These are phyloP conservation scores for Drosophila nr. perissopoda DNA, from an alignment of 2,888 invertebrate species.

Conservation along the genomic window DNA sequence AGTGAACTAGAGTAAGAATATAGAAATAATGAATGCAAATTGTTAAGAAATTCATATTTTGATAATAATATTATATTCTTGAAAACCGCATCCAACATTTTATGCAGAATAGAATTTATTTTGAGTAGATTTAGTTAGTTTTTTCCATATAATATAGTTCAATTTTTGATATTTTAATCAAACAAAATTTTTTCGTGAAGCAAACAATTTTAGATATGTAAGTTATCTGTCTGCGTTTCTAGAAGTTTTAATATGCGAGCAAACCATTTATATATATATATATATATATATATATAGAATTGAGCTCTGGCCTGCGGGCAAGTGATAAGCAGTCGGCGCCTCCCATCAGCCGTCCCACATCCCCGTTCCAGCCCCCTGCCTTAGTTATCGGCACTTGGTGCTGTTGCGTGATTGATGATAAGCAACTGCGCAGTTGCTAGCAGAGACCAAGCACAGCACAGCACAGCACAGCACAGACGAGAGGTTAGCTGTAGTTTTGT, in stretches of 20 bases:
- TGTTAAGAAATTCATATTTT: not conserved
- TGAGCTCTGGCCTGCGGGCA: conserved; percentile 27
- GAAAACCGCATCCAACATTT: not conserved
- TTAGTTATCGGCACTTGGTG: conserved; percentile 32
- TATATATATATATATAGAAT: not conserved
- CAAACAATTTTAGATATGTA: not conserved
- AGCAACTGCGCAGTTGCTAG: conserved; percentile 62
- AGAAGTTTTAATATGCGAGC: conserved; percentile 2
- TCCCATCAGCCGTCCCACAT: not conserved
- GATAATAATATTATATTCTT: not conserved
- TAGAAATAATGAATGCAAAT: not conserved
- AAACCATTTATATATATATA: not conserved
- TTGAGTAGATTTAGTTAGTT: not conserved
- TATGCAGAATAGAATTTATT: not conserved
- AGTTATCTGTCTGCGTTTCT: not conserved
- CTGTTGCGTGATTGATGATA: conserved; percentile 54
- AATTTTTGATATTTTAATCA: not conserved
- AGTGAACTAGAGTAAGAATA: not conserved
- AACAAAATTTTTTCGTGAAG: not conserved
- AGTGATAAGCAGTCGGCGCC: conserved; percentile 29
- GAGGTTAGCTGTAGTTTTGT: conserved; percentile 4
- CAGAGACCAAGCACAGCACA: conserved; percentile 8
- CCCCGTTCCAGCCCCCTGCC: not conserved
- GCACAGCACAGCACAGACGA: not conserved
- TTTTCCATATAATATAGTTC: not conserved